phyloP scores from a whole-genome alignment of 2,888 invertebrate species.

The Hesperia comma region DNA sequence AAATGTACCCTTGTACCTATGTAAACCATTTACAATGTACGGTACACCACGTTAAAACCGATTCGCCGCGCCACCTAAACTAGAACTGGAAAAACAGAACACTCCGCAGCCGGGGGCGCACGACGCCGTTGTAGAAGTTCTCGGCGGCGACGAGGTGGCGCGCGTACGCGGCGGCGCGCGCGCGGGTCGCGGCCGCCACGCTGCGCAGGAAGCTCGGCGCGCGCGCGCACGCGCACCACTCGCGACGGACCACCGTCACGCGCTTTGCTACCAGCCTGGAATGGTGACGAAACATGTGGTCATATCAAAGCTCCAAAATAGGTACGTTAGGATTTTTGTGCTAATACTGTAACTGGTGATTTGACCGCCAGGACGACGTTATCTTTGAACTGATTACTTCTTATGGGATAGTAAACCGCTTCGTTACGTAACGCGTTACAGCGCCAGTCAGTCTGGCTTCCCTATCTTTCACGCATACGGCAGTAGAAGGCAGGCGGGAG shows the following conservation, averaged over 20 bases:
- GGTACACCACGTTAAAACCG: neutral
- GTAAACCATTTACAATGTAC: neutral
- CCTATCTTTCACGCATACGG: too few species aligned
- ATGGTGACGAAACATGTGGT: too few species aligned
- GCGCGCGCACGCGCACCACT: slow-evolving; percentile 50
- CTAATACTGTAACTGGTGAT: too few species aligned
- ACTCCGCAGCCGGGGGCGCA: slow-evolving; percentile 67
- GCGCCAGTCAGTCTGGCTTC: too few species aligned
- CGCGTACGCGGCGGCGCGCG: slow-evolving; percentile 57
- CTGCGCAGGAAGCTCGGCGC: slow-evolving; percentile 50
- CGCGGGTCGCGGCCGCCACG: slow-evolving; percentile 59
- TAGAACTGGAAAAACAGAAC: slow-evolving; percentile 74
- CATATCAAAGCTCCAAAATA: too few species aligned
- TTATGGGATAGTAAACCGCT: too few species aligned
- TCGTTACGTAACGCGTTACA: too few species aligned
- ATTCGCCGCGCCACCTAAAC: slow-evolving; percentile 15
- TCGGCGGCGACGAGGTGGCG: slow-evolving; percentile 63
- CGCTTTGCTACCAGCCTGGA: slow-evolving; percentile 67
- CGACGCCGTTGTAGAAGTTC: slow-evolving; percentile 68
- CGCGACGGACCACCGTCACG: slow-evolving; percentile 43
- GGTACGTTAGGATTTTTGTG: too few species aligned
- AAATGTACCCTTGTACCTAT: too few species aligned
- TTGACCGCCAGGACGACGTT: too few species aligned
- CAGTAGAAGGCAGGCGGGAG: too few species aligned
- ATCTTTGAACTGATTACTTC: too few species aligned